Conservation (phyloP, 2,113 vertebrate genomes). For the Cricetomys ansorgei region DNA sequence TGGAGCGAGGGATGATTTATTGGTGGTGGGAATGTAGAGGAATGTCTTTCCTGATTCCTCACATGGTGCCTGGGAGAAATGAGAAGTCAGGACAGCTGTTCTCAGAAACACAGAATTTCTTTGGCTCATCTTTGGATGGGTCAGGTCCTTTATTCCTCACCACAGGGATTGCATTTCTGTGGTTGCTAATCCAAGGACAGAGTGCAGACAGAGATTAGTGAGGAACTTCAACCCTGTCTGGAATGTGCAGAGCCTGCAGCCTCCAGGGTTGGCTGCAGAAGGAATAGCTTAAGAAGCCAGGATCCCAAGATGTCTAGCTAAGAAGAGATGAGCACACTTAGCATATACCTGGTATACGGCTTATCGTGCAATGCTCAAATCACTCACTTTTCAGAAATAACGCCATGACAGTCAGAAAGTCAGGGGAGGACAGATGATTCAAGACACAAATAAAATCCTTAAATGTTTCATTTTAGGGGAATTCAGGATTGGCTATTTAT, state of each 20-base stretch:
- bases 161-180: slow-evolving; percentile 61
- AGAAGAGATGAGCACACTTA: not conserved
- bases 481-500: not conserved
- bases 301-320: not conserved
- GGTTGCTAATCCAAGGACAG: slow-evolving; percentile 70
- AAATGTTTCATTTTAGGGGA: not conserved
- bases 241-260: not conserved
- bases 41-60: not conserved
- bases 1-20: not conserved
- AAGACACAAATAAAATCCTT: not conserved
- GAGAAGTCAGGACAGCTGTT: slow-evolving; percentile 77
- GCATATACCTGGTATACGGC: too few relatives aligned
- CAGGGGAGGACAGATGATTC: not conserved
- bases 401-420: not conserved
- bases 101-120: slow-evolving; percentile 55
- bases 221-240: slow-evolving; percentile 16
- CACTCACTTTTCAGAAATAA: not conserved
- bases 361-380: not conserved
- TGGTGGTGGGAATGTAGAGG: not conserved
- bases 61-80: not conserved
- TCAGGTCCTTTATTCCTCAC: slow-evolving; percentile 47
- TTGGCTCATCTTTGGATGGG: slow-evolving; percentile 53
- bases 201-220: slow-evolving; percentile 45
- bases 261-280: not conserved
- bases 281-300: not conserved